Base-by-base conservation (phyloP, 2,888 invertebrate genomes). In the Melinaea marsaeus region DNA sequence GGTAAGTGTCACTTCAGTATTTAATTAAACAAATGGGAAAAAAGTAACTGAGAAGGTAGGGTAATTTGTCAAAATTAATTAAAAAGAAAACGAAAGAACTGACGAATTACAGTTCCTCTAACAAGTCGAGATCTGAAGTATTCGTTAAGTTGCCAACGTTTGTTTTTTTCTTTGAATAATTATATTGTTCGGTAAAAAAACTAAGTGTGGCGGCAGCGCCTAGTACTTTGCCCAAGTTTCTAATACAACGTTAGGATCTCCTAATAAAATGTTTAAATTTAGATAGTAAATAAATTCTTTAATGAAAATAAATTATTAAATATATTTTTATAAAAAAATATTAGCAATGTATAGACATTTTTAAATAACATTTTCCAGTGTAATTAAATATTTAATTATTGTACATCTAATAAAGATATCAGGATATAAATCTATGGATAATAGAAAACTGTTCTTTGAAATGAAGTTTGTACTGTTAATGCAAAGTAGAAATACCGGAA, bases 51-150 rank as follows among this genome's bases (percentile, higher is more conserved):
- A 87, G 86, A 82, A 84, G 84, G 83, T 84, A 79, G 81, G 87
- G 86, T 87, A 87, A 89, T 90, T 90, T 89, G 89, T 90, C 90
- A 90, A 90, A 90, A 87, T 90, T 90, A 90, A 90, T 90, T 90
- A 90, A 90, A 89, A 89, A 87, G 84, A 86, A 88, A 85, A 85
- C 84, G 82, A 78, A 81, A 75, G 75, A 78, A 79, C 79, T 81
- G 76, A 81, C 79, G 81, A 85, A 85, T 82, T 83, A 84, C 78
- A 74, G 76, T 77, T 77, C 81, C 77, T 83, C 78, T 81, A 81
- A 85, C 82, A 80, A 84, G 81, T 82, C 76, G 79, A 74, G 70
- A 68, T 64, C 70, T 77, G 69, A 79, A 78, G 81, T 79, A 82
- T 83, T 84, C 71, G 71, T 70, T 67, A 69, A 74, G 72, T 73